A percentile compares a stretch with the other conserved stretches of the same genome.
phyloP scores from a whole-genome alignment of 1,140 invertebrate genomes.

The Macrobrachium nipponense region DNA sequence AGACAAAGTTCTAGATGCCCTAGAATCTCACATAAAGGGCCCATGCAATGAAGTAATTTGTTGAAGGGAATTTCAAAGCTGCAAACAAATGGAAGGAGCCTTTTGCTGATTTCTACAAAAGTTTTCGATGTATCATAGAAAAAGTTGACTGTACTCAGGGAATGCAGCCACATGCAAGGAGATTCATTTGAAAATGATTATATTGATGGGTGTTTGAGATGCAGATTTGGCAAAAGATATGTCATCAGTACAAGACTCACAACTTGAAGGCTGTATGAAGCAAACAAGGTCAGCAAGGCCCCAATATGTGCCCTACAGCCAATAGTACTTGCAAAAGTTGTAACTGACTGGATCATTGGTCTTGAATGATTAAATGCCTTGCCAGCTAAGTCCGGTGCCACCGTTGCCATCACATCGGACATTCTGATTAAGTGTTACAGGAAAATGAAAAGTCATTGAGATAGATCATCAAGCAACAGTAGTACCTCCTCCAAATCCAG shows the following conservation, averaged over 20 bases:
- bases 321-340: neutral
- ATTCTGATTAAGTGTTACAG: constrained; percentile 9
- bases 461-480: neutral
- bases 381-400: neutral
- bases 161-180: neutral
- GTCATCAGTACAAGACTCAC: constrained; percentile 1
- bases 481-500: neutral
- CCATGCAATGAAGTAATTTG: constrained; percentile 8
- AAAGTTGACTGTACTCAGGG: constrained; percentile 17
- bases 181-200: constrained; percentile 4
- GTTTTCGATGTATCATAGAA: neutral
- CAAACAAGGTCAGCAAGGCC: neutral
- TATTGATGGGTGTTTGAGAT: too few species aligned
- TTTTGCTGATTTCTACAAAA: neutral
- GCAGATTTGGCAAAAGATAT: too few species aligned
- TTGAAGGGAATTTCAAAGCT: neutral
- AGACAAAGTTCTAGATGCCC: constrained; percentile 19
- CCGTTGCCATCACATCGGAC: neutral
- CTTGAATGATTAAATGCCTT: neutral
- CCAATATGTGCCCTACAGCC: neutral
- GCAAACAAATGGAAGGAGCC: constrained; percentile 19
- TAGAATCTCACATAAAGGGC: constrained; percentile 13
- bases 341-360: neutral
- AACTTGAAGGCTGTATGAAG: constrained; percentile 12
- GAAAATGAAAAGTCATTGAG: neutral